Evolutionary conservation across 2,113 vertebrate species (phyloP).

Genomic region (Myanophis thanlyinensis): DNA sequence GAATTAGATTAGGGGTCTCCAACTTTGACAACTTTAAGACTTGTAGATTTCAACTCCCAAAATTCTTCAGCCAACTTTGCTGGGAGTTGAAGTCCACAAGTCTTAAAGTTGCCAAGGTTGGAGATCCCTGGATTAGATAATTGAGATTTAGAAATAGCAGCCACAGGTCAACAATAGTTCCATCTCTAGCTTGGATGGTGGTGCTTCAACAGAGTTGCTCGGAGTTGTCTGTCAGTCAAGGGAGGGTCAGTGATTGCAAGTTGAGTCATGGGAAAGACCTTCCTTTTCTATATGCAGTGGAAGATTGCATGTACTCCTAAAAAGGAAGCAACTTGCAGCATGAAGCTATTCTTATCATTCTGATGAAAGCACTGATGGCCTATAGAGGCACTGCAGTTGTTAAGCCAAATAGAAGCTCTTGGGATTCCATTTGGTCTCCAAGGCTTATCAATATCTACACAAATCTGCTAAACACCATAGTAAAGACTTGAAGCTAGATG

Average conservation of each 20-base stretch:
- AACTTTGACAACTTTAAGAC: no score
- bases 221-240: not conserved
- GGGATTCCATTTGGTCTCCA: not conserved
- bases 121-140: no score
- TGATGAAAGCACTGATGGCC: not conserved
- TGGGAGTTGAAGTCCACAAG: no score
- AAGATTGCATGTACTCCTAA: not conserved
- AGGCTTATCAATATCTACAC: not conserved
- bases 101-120: no score
- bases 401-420: not conserved
- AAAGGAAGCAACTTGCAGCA: not conserved
- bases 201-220: not conserved
- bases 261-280: not conserved
- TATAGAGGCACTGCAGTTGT: not conserved
- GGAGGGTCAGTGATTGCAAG: not conserved
- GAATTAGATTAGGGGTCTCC: no score
- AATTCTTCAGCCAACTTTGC: no score
- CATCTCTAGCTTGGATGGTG: not conserved
- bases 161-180: not conserved
- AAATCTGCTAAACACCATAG: not conserved
- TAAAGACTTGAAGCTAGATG: not conserved
- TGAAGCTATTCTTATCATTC: not conserved
- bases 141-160: not conserved
- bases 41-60: no score
- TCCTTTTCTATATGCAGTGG: not conserved